Percentiles rank a stretch among this genome's conserved stretches.
phyloP scores from a whole-genome alignment of 2,113 vertebrate genomes.

The Riparia riparia region DNA sequence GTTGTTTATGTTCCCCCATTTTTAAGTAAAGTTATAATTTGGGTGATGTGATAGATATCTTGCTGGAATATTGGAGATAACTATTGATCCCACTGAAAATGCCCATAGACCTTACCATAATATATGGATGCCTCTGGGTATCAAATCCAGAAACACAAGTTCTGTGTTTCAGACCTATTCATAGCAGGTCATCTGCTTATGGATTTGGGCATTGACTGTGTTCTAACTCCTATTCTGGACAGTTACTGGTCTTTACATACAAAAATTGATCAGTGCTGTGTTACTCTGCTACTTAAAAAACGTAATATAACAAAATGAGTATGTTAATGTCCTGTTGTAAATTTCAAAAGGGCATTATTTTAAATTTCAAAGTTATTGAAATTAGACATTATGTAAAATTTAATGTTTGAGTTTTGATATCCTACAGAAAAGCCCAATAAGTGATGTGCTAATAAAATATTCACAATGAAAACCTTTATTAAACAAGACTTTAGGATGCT shows the following conservation, averaged over 20 bases:
- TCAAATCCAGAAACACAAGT: background rate
- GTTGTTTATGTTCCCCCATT: background rate
- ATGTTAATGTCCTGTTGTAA: background rate
- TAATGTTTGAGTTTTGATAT: background rate
- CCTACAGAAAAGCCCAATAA: background rate
- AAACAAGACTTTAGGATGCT: background rate
- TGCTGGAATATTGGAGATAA: background rate
- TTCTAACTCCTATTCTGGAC: background rate
- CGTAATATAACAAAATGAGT: background rate
- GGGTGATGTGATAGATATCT: background rate
- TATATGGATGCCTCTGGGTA: background rate
- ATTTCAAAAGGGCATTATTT: background rate
- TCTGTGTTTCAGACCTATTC: background rate
- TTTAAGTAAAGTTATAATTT: background rate
- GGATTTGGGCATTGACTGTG: background rate
- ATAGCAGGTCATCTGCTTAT: background rate
- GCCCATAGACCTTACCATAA: background rate
- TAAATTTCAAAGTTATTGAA: background rate
- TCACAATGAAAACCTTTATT: background rate
- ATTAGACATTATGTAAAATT: background rate
- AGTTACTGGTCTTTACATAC: background rate
- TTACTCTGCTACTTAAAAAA: background rate
- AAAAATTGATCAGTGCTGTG: background rate
- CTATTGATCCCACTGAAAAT: background rate
- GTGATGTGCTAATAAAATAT: background rate